Percentiles rank a stretch among this genome's conserved stretches.
These are phyloP conservation scores for Spondyliosoma cantharus DNA, from an alignment of 2,797 vertebrate species.

Conservation along the genomic window DNA sequence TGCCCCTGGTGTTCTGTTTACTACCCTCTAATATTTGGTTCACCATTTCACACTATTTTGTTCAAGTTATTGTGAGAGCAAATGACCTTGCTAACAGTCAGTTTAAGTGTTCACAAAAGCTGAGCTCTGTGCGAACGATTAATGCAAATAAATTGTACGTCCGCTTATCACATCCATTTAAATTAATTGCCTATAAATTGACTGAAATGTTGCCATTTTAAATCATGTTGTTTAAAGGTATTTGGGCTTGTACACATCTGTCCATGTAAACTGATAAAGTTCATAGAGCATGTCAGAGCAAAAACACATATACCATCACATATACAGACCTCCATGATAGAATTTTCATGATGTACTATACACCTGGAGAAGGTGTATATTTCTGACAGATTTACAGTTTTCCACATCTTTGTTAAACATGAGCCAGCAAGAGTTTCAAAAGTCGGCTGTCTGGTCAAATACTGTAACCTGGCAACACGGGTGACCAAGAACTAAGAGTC, in stretches of 20 bases:
- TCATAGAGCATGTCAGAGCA: background rate
- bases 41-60: background rate
- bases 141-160: background rate
- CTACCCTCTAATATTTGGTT: background rate
- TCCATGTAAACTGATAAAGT: background rate
- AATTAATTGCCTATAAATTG: background rate
- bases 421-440: conserved; percentile 31
- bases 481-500: conserved; percentile 41
- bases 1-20: background rate
- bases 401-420: conserved; percentile 19
- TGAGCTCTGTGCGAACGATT: background rate
- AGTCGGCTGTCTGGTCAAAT: conserved; percentile 45
- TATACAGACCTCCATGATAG: too few relatives aligned
- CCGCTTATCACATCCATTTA: background rate
- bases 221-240: background rate
- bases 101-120: background rate
- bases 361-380: background rate
- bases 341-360: background rate
- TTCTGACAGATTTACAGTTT: background rate
- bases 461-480: conserved; percentile 68
- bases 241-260: background rate
- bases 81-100: background rate
- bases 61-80: background rate
- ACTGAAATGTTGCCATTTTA: background rate
- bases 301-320: background rate